Conservation (phyloP, 2,113 vertebrate genomes). For the Ophthalmolycus amberensis region DNA sequence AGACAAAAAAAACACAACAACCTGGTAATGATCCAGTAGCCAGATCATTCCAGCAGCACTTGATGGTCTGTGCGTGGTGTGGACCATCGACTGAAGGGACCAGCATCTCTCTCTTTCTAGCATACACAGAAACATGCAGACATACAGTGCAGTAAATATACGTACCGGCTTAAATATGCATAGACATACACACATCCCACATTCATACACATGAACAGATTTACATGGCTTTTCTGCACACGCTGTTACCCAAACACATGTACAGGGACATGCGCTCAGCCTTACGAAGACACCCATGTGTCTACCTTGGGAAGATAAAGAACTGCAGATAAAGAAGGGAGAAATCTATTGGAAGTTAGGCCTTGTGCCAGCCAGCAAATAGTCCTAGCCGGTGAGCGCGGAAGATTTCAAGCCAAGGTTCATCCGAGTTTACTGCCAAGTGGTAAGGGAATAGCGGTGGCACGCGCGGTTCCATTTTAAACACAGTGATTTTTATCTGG, state of each 20-base stretch:
- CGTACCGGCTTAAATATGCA: slow-evolving; percentile 5
- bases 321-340: slow-evolving; percentile 33
- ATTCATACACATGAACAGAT: slow-evolving; percentile 15
- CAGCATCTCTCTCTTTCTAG: slow-evolving; percentile 3
- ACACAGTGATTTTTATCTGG: slow-evolving; percentile 70
- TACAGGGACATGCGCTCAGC: slow-evolving; percentile 5
- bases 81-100: slow-evolving; percentile 13
- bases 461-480: slow-evolving; percentile 67
- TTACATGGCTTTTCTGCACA: slow-evolving; percentile 5
- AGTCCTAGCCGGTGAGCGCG: slow-evolving; percentile 39
- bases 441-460: slow-evolving; percentile 61
- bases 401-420: slow-evolving; percentile 66
- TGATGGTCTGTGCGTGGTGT: slow-evolving; percentile 1
- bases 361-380: slow-evolving; percentile 60
- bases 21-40: background rate
- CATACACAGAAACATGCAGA: background rate
- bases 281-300: slow-evolving; percentile 41
- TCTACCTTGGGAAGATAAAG: slow-evolving; percentile 42
- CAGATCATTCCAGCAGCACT: background rate
- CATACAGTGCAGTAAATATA: background rate
- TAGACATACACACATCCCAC: background rate
- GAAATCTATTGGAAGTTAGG: slow-evolving; percentile 53
- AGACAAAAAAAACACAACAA: slow-evolving; percentile 1
- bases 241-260: slow-evolving; percentile 3
- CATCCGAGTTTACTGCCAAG: slow-evolving; percentile 67